Evolutionary conservation across 2,113 vertebrate genomes (phyloP), one percentile per base, ranked within the genome.

Genomic region (Castor canadensis): DNA sequence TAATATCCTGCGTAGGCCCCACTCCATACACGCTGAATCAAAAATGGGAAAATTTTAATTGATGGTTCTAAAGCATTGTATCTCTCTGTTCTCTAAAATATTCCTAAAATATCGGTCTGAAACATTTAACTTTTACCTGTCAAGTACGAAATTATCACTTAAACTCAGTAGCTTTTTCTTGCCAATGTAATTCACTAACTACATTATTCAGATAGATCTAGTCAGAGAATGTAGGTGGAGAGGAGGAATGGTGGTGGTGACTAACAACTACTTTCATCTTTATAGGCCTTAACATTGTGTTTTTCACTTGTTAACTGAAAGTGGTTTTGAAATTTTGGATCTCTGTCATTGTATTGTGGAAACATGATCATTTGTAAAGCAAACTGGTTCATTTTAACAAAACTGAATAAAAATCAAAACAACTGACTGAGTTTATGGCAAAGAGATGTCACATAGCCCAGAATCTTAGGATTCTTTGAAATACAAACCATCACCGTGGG

Each of bases 381-480:
- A 91, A 45, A 66, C 76, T 47, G 43, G 24, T 75, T 90, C 72
- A 88, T 76, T 75, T 85, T 71, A 89, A 94, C 30, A 75, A 83
- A 91, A 85, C 1, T 91, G 22, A 94, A 66, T 47, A 87, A 79
- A 96, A 92, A 83, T 75, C 26, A 71, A 87, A 96, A 93, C 60
- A 95, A 85, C 3, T 71, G 28, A 87, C 4, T 71, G 16, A 89
- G 60, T 95, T 28, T 95, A 12, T 93, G 84, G 40, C 32, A 92
- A 89, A 93, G 28, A 28, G 3, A 87, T 83, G 47, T 89, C 62
- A 96, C 89, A 62, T 52, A 43, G 24, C 28, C 47, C 83, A 66
- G 94, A 67, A 62, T 58, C 38, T 82, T 43, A 38, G 8, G 3
- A 72, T 71, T 86, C 60, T 92, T 49, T 86, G 49, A 97, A 92